Base-by-base conservation (phyloP, 1,140 invertebrate species). In the Ephestia elutella region DNA sequence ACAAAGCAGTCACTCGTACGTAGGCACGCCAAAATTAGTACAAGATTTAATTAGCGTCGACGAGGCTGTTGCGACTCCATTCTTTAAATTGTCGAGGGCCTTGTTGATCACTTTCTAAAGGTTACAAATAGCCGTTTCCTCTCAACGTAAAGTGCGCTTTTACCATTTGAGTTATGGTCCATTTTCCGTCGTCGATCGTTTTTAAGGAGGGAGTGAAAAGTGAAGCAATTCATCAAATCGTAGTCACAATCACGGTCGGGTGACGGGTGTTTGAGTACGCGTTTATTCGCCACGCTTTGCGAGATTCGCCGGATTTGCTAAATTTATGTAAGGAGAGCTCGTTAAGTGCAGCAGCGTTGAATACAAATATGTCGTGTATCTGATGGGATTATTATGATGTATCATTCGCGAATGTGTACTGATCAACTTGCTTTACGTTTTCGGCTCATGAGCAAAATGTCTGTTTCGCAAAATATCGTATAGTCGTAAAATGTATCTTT, bases 161-260 rank as follows among this genome's bases (percentile, higher is more conserved):
- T 44, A 15, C 2, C 13, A 2, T 15, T 15, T 44, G 38, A 44
- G 13, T 44, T 44, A 44, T 44, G 38, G 38, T 15, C 10, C 10
- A 44, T 15, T 15, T 44, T 44, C n/a, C 38, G 13, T 44, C 38
- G 38, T 1, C 38, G 38, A 44, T 44, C 38, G 38, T 44, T 32
- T 32, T 56, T 50, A 38, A 56, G 44, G 58, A 60, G 63, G 63
- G 66, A 64, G 64, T 71, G 66, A 71, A 77, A 70, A 71, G 72
- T 71, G 66, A 71, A 72, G 68, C 65, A 70, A 78, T 75, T 75
- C 75, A 78, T 78, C 75, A 78, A 75, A 75, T 75, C 66, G 63
- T 68, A 78, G 68, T 76, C 71, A 75, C 72, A 78, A 75, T 75
- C 72, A 78, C 66, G 75, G 65, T 63, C 60, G 67, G 63, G 65